phyloP scores from a whole-genome alignment of 2,888 invertebrate species.

The Meliscaeva auricollis region DNA sequence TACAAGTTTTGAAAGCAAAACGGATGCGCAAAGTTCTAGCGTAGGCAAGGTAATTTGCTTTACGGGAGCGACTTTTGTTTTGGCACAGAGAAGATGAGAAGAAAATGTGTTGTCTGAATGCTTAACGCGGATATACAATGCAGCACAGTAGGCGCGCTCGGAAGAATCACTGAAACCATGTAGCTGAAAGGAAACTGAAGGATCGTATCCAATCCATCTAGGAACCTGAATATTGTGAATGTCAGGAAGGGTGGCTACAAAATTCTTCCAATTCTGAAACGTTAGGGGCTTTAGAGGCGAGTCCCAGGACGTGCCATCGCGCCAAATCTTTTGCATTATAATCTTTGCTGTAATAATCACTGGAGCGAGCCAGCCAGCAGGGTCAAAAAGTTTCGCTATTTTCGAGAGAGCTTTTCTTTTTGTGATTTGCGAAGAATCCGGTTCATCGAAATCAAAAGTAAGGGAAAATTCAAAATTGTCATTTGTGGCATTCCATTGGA shows the following conservation, averaged over 20 bases:
- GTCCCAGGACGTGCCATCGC: slow-evolving; percentile 51
- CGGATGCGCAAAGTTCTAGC: slow-evolving; percentile 41
- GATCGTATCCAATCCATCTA: slow-evolving; percentile 42
- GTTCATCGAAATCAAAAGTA: too few species aligned
- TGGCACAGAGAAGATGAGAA: slow-evolving; percentile 36
- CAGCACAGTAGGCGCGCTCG: slow-evolving; percentile 46
- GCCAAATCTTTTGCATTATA: slow-evolving; percentile 69
- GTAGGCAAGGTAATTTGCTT: slow-evolving; percentile 25
- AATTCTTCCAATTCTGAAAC: not conserved
- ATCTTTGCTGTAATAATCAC: slow-evolving; percentile 64
- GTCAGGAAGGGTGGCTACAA: not conserved
- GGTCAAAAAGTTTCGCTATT: slow-evolving; percentile 72
- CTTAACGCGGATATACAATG: slow-evolving; percentile 32
- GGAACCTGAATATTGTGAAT: slow-evolving; percentile 48
- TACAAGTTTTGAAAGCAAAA: slow-evolving; percentile 57
- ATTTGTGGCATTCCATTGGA: too few species aligned
- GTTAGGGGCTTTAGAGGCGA: not conserved
- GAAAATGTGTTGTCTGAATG: not conserved
- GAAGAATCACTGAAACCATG: slow-evolving; percentile 55
- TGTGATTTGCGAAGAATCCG: not conserved
- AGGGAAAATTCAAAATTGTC: too few species aligned
- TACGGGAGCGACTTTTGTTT: slow-evolving; percentile 42
- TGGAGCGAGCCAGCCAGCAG: slow-evolving; percentile 65
- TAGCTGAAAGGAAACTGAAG: slow-evolving; percentile 11
- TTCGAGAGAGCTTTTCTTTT: slow-evolving; percentile 61